Percentiles rank a stretch among this genome's conserved stretches.
Conservation (phyloP, 2,888 invertebrate genomes). For the Drosophila melanosoma region DNA sequence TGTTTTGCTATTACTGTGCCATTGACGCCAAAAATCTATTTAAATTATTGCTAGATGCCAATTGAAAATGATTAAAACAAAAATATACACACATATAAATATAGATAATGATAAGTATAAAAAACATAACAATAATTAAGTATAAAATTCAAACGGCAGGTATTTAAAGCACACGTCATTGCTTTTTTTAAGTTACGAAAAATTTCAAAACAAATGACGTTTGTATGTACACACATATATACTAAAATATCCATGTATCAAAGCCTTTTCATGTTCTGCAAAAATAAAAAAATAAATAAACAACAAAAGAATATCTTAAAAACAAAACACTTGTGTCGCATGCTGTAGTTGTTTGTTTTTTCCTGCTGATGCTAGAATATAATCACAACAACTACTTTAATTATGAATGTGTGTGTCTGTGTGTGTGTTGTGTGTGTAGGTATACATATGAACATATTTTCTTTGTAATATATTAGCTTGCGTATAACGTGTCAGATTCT, state of each 20-base stretch:
- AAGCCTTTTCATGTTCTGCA: conserved; percentile 36
- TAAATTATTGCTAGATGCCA: conserved; percentile 4
- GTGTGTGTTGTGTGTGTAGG: conserved; percentile 12
- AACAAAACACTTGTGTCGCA: conserved; percentile 32
- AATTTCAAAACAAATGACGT: conserved; percentile 26
- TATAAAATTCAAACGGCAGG: conserved; percentile 18
- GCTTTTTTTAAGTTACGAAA: conserved; percentile 35
- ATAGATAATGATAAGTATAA: conserved; percentile 8
- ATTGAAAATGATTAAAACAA: conserved; percentile 16
- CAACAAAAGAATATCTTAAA: conserved; percentile 16
- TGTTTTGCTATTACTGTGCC: neutral
- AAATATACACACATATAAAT: neutral
- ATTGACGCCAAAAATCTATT: neutral
- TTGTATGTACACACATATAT: neutral
- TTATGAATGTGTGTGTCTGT: conserved; percentile 3
- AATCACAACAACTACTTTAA: conserved; percentile 18
- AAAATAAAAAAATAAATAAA: conserved; percentile 15
- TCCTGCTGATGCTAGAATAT: conserved; percentile 14
- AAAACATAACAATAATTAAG: conserved; percentile 8
- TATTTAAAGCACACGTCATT: conserved; percentile 50
- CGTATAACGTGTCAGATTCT: conserved; percentile 15
- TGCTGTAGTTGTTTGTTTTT: conserved; percentile 20
- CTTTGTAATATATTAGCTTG: neutral
- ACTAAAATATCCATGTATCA: conserved; percentile 12
- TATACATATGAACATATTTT: neutral